Base-by-base conservation (phyloP, 2,888 invertebrate species). In the Drosophila neutralis region DNA sequence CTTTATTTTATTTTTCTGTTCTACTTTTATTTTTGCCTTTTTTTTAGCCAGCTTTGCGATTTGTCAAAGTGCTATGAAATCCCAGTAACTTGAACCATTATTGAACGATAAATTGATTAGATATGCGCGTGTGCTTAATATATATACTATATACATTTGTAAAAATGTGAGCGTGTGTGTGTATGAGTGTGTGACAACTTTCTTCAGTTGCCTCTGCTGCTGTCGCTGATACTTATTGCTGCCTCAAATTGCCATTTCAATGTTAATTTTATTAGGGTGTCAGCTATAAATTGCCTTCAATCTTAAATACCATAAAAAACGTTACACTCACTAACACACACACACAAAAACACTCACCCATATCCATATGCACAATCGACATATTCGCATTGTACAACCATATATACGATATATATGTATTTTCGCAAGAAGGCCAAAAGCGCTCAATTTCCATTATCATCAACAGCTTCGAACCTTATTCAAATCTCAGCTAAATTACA, bases 201-300 rank as follows among this genome's bases (percentile, higher is more conserved):
- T 61, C 64, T 68, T 53, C 36, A 56, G 45, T 52, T 60, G 45
- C 48, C 38, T 56, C 8, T 56, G 63, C 57, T 65, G 68, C 67
- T 63, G 78, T 36, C 60, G 69, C 72, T 82, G 79, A 75, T 76
- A 68, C 78, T 78, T 80, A 79, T 80, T 80, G 75, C 82, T 80
- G 90, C 91, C 89, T 87, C 87, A 87, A 88, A 87, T 89, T 87
- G 91, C 79, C 84, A 85, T 91, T 91, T 86, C 87, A 79, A 92
- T 91, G 91, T 89, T 92, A 92, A 91, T 92, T 91, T 91, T 91
- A 91, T 91, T 92, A 83, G 81, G 84, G 91, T 90, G 89, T 83
- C 79, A 82, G 80, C 84, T 82, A 92, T 92, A 92, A 91, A 92
- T 91, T 83, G 80, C 79, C 82, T 85, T 84, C 89, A 92, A 91